These are phyloP conservation scores for Ianthella basta DNA, from an alignment of 37 sponge, comb jelly and placozoan genomes.

Conservation along the genomic window DNA sequence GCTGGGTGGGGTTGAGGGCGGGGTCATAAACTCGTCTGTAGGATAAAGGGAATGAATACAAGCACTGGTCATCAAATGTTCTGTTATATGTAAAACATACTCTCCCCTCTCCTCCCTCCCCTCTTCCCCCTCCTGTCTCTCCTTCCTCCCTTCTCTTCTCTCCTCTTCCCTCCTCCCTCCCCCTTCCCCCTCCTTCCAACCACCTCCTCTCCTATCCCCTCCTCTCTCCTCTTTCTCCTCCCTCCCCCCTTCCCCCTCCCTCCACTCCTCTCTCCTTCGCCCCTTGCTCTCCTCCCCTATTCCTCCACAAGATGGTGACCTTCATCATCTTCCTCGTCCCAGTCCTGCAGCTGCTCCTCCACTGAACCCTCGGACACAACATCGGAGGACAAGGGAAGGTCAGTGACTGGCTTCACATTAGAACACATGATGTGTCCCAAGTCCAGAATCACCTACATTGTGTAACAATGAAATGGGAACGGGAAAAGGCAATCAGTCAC, in stretches of 20 bases:
- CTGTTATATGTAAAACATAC: too few relatives aligned
- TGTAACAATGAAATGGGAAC: conserved; percentile 15
- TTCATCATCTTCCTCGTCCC: conserved; percentile 20
- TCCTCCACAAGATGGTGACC: conserved; percentile 39
- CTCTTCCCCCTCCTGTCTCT: too few relatives aligned
- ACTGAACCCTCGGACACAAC: conserved; percentile 38
- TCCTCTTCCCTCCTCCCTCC: too few relatives aligned
- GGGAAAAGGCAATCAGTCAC: neutral
- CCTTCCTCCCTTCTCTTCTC: too few relatives aligned
- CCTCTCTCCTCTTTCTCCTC: too few relatives aligned
- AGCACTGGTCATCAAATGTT: neutral
- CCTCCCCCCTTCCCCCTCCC: too few relatives aligned
- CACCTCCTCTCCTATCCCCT: too few relatives aligned
- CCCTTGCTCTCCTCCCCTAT: too few relatives aligned
- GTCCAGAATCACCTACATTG: conserved; percentile 82
- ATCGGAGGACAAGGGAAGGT: neutral
- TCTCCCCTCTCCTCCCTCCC: too few relatives aligned
- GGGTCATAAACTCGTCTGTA: conserved; percentile 66
- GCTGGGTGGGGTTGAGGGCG: conserved; percentile 74
- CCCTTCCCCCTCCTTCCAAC: too few relatives aligned
- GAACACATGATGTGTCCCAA: conserved; percentile 78
- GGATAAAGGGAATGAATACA: neutral
- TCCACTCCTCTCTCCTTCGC: too few relatives aligned
- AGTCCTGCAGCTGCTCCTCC: neutral
- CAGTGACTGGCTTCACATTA: conserved; percentile 29